Conservation (phyloP, 1,140 invertebrate species). For the Bilobella aurantiaca region DNA sequence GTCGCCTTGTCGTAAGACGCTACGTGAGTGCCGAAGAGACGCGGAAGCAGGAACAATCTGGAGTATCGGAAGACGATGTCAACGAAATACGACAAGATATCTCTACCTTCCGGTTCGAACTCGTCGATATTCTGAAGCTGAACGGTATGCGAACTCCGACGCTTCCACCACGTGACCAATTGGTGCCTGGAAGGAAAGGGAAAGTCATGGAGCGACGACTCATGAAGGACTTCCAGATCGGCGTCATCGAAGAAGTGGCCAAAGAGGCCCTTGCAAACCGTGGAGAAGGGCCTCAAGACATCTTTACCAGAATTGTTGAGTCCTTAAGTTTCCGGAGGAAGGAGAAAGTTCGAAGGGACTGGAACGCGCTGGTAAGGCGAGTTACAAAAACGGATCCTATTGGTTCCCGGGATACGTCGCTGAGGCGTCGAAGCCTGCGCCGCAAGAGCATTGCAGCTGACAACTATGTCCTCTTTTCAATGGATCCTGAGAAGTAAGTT, state of each 20-base stretch:
- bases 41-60: conserved; percentile 75
- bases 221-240: conserved; percentile 81
- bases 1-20: conserved; percentile 58
- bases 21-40: conserved; percentile 93
- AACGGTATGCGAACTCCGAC: conserved; percentile 74
- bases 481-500: conserved; percentile 52
- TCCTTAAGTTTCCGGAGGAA: conserved; percentile 61
- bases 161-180: conserved; percentile 50
- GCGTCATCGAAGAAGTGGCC: conserved; percentile 70
- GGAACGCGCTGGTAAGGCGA: conserved; percentile 67
- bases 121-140: conserved; percentile 88
- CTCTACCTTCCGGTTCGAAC: conserved; percentile 83
- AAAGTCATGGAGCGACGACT: conserved; percentile 70
- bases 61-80: conserved; percentile 96
- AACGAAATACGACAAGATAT: conserved; percentile 99
- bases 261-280: conserved; percentile 56
- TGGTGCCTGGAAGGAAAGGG: conserved; percentile 68
- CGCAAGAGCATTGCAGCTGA: conserved; percentile 45
- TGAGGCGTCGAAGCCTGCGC: conserved; percentile 15
- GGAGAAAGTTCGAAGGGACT: conserved; percentile 59
- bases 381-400: conserved; percentile 61
- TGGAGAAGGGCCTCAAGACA: conserved; percentile 53
- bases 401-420: conserved; percentile 46
- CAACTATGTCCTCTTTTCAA: conserved; percentile 44
- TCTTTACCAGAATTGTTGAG: conserved; percentile 66